These are phyloP conservation scores for Brachionus koreanus DNA, from an alignment of 1,140 invertebrate genomes.

Conservation along the genomic window DNA sequence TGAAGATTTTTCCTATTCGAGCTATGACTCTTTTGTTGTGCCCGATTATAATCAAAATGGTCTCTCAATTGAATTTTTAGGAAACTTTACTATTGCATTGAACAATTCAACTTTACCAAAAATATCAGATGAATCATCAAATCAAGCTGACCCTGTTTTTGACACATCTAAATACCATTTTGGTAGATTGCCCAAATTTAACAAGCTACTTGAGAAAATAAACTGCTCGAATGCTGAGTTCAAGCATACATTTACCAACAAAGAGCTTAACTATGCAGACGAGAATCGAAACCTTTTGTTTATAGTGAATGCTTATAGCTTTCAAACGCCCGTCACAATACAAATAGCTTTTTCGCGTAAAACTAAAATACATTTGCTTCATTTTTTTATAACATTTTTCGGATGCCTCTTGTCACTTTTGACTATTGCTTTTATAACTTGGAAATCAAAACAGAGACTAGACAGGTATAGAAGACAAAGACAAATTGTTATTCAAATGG, in stretches of 20 bases:
- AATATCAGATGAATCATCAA: not conserved
- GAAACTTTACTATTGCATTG: not conserved
- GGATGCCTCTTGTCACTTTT: conserved; percentile 21
- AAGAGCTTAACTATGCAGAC: conserved; percentile 15
- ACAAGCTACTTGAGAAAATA: not conserved
- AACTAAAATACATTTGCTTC: conserved; percentile 25
- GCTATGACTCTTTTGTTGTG: conserved; percentile 11
- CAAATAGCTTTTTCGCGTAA: conserved; percentile 42
- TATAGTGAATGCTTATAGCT: conserved; percentile 19
- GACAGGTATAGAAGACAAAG: conserved; percentile 40
- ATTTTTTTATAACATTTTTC: conserved; percentile 41
- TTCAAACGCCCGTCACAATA: conserved; percentile 2
- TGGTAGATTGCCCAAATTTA: not conserved
- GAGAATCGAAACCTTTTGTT: conserved; percentile 9
- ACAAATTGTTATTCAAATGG: conserved; percentile 41
- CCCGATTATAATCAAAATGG: conserved; percentile 20
- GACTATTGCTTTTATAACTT: conserved; percentile 31
- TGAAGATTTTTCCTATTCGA: conserved; percentile 26
- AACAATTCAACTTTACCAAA: not conserved
- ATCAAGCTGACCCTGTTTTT: not conserved
- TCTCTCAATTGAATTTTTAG: not conserved
- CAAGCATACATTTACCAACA: conserved; percentile 9
- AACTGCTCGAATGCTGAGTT: not conserved
- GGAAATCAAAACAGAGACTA: conserved; percentile 38
- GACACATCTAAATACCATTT: not conserved